phyloP scores from a whole-genome alignment of 2,797 vertebrate species.

The Varecia variegata region DNA sequence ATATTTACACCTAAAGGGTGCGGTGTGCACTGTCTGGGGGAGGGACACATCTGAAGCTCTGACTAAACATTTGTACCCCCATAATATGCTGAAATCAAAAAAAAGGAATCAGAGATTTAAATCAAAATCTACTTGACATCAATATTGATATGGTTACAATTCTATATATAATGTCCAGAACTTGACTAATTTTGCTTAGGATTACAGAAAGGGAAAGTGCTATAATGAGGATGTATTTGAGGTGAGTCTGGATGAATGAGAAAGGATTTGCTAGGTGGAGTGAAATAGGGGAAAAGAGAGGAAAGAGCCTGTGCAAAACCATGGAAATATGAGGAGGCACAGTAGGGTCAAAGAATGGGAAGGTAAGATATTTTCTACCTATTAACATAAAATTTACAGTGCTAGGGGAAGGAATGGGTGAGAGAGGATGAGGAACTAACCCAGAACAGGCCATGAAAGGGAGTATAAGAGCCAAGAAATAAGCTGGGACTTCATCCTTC shows the following conservation, averaged over 20 bases:
- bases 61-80: too few relatives aligned
- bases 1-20: too few relatives aligned
- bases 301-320: background rate
- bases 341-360: background rate
- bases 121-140: background rate
- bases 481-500: background rate
- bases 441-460: background rate
- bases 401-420: background rate
- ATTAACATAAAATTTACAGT: background rate
- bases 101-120: background rate
- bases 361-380: background rate
- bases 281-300: background rate
- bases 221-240: background rate
- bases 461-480: background rate
- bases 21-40: too few relatives aligned
- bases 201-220: background rate
- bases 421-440: background rate
- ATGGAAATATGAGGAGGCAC: background rate
- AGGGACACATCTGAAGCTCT: too few relatives aligned
- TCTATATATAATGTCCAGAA: background rate
- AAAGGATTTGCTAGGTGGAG: background rate
- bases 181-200: background rate
- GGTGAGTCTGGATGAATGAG: background rate
- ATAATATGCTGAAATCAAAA: too few relatives aligned
- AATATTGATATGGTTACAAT: background rate